These are phyloP conservation scores for Ornithoptera priamus DNA, from an alignment of 2,888 invertebrate species.

Conservation along the genomic window DNA sequence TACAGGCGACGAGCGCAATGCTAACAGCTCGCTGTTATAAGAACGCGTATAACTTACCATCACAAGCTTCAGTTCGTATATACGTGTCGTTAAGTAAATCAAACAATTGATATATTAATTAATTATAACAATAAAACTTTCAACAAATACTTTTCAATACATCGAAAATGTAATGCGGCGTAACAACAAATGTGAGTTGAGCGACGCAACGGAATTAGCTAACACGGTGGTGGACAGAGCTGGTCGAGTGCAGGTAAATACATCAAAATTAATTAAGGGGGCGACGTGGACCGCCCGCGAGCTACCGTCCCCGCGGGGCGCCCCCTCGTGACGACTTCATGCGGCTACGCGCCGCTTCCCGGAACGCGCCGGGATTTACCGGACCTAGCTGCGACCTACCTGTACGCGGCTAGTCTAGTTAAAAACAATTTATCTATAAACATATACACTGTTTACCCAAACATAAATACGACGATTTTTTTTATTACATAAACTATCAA, in stretches of 20 bases:
- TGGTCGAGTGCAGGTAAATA: conserved; percentile 55
- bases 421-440: conserved; percentile 8
- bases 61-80: no score
- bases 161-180: not conserved
- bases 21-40: no score
- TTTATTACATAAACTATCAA: no score
- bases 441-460: not conserved
- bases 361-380: conserved; percentile 42
- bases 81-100: no score
- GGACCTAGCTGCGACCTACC: conserved; percentile 41
- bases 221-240: conserved; percentile 24
- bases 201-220: conserved; percentile 8
- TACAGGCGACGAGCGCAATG: no score
- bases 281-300: conserved; percentile 69
- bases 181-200: not conserved
- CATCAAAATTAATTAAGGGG: conserved; percentile 76
- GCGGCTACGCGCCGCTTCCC: conserved; percentile 68
- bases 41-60: no score
- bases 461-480: no score
- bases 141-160: no score
- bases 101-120: no score
- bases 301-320: conserved; percentile 69
- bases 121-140: no score
- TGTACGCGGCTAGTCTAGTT: conserved; percentile 34
- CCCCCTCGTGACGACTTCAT: conserved; percentile 72